A percentile compares a stretch with the other conserved stretches of the same genome.
phyloP scores from a whole-genome alignment of 1,140 invertebrate genomes.

The Leptinotarsa undecemlineata region DNA sequence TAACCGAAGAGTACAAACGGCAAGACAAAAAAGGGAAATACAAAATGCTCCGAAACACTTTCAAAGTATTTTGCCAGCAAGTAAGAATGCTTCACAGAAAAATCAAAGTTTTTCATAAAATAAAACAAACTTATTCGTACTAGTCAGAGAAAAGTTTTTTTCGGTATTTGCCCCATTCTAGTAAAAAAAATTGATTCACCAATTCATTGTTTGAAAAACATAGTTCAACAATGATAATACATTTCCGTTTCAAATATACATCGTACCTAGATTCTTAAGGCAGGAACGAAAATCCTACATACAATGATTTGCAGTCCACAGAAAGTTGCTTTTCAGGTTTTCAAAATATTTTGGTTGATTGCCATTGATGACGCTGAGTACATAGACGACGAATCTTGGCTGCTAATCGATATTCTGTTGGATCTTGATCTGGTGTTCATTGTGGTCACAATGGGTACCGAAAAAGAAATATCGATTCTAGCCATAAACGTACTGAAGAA shows the following conservation, averaged over 20 bases:
- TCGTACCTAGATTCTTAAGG: too few species aligned
- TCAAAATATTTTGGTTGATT: constrained; percentile 57
- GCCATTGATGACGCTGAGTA: constrained; percentile 61
- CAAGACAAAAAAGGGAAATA: constrained; percentile 47
- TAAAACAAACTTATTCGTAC: too few species aligned
- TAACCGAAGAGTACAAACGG: constrained; percentile 49
- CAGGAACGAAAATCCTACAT: too few species aligned
- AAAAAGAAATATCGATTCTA: constrained; percentile 31
- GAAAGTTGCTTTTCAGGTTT: constrained; percentile 40
- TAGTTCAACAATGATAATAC: too few species aligned
- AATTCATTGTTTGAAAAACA: too few species aligned
- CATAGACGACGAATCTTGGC: constrained; percentile 61
- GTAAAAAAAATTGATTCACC: too few species aligned
- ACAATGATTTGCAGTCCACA: too few species aligned
- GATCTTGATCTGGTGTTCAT: constrained; percentile 33
- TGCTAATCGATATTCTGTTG: constrained; percentile 55
- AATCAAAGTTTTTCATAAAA: too few species aligned
- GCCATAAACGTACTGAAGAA: constrained; percentile 42
- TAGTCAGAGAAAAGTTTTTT: too few species aligned
- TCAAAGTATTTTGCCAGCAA: constrained; percentile 51
- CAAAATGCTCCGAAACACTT: constrained; percentile 53
- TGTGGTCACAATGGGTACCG: constrained; percentile 43
- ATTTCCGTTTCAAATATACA: too few species aligned
- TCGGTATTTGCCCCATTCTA: too few species aligned
- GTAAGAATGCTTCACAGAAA: constrained; percentile 20